phyloP scores from a whole-genome alignment of 2,797 vertebrate species.

The Clarias laeviceps region DNA sequence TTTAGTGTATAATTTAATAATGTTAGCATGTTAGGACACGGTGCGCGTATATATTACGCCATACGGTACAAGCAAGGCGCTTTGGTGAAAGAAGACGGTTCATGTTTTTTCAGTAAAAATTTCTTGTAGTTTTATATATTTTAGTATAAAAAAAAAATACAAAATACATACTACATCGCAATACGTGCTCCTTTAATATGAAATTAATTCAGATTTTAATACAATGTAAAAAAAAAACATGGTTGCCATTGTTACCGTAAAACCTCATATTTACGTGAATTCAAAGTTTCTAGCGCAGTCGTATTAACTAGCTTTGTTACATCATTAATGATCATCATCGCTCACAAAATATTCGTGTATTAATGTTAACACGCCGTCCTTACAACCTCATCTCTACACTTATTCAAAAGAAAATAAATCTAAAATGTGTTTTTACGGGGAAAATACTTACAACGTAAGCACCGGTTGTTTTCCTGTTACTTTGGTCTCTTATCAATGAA shows the following conservation, averaged over 20 bases:
- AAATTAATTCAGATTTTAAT: not conserved
- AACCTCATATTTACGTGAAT: too few species aligned
- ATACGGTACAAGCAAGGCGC: not conserved
- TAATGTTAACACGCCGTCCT: not conserved
- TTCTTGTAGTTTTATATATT: too few species aligned
- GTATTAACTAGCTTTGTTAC: not conserved
- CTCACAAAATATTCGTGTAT: not conserved
- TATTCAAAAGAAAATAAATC: not conserved
- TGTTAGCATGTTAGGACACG: not conserved
- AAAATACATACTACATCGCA: too few species aligned
- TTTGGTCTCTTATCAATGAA: not conserved
- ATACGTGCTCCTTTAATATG: not conserved
- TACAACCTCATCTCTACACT: not conserved
- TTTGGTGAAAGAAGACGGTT: not conserved
- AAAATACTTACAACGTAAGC: not conserved
- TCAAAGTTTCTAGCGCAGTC: fast-evolving
- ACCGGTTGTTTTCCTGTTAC: not conserved
- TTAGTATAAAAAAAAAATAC: too few species aligned
- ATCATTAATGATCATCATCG: not conserved
- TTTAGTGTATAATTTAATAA: not conserved
- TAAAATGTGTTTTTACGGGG: not conserved
- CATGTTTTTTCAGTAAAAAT: too few species aligned
- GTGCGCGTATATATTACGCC: not conserved
- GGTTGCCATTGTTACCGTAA: not conserved
- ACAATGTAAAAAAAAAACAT: too few species aligned